Conservation (phyloP, 1,140 invertebrate genomes). For the Brachionus asplanchnoidis region DNA sequence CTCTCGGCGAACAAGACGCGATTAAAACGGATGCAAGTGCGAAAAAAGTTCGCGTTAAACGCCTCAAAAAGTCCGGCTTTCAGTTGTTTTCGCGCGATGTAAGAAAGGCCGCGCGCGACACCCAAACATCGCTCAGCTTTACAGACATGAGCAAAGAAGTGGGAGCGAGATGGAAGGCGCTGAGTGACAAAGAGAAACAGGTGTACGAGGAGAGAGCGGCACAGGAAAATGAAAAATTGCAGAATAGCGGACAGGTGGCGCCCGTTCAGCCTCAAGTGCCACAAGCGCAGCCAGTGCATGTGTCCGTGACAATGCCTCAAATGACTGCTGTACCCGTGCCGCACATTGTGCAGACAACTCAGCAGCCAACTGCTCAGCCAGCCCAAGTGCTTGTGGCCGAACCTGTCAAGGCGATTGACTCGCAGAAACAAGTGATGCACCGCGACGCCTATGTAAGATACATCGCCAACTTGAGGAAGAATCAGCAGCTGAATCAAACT, state of each 20-base stretch:
- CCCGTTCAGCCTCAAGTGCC: not conserved
- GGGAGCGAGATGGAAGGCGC: not conserved
- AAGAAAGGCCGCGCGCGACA: not conserved
- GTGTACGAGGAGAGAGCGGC: constrained; percentile 18
- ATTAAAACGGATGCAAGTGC: not conserved
- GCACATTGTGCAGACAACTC: not conserved
- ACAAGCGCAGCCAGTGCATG: not conserved
- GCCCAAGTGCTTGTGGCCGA: not conserved
- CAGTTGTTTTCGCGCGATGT: constrained; percentile 8
- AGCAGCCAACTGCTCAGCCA: not conserved
- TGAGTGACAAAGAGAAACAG: constrained; percentile 3
- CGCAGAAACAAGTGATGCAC: not conserved
- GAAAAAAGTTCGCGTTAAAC: not conserved
- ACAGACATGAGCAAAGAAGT: constrained; percentile 33
- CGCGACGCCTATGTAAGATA: constrained; percentile 1
- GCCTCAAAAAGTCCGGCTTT: constrained; percentile 14
- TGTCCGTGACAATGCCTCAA: not conserved
- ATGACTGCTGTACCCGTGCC: not conserved
- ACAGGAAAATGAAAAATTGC: not conserved
- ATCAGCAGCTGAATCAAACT: not conserved
- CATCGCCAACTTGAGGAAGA: constrained; percentile 2
- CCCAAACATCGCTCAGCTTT: not conserved
- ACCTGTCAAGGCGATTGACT: not conserved
- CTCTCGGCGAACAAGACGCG: not conserved
- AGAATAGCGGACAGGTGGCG: not conserved